Evolutionary conservation across 2,888 invertebrate genomes (phyloP).

Genomic region (Terebella lapidaria): DNA sequence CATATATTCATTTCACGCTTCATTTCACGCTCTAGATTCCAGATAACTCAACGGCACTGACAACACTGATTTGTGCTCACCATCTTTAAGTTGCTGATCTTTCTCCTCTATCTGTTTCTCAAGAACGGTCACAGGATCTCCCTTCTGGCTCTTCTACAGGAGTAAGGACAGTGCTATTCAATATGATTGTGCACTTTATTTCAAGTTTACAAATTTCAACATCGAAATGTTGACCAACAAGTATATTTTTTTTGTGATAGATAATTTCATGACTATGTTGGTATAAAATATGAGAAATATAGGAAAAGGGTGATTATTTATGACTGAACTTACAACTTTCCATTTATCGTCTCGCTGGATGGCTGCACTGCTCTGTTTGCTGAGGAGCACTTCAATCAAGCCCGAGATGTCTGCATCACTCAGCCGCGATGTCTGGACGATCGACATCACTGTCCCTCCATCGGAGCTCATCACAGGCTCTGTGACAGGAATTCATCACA

Average conservation of each 20-base stretch:
- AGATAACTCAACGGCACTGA: neutral
- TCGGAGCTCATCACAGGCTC: neutral
- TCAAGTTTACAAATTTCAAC: conserved; percentile 7
- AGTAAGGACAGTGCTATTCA: neutral
- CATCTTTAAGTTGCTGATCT: neutral
- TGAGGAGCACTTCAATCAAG: conserved; percentile 80
- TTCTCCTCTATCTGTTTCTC: conserved; percentile 77
- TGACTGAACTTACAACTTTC: neutral
- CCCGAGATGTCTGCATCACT: conserved; percentile 83
- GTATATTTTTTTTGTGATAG: too few relatives aligned
- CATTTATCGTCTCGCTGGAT: neutral
- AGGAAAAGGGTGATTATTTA: too few relatives aligned
- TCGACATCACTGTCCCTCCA: conserved; percentile 26
- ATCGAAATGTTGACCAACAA: too few relatives aligned
- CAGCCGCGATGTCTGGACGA: conserved; percentile 74
- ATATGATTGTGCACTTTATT: neutral
- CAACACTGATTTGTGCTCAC: conserved; percentile 1
- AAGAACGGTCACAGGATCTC: conserved; percentile 76
- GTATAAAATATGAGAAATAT: too few relatives aligned
- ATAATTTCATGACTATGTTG: neutral
- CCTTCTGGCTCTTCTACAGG: conserved; percentile 64
- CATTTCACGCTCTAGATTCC: too few relatives aligned
- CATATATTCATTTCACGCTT: neutral
- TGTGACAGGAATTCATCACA: neutral
- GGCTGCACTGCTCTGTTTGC: conserved; percentile 57